Evolutionary conservation across 1,140 invertebrate genomes (phyloP), one percentile per base, ranked within the genome.

Genomic region (Solenopsis fugax): DNA sequence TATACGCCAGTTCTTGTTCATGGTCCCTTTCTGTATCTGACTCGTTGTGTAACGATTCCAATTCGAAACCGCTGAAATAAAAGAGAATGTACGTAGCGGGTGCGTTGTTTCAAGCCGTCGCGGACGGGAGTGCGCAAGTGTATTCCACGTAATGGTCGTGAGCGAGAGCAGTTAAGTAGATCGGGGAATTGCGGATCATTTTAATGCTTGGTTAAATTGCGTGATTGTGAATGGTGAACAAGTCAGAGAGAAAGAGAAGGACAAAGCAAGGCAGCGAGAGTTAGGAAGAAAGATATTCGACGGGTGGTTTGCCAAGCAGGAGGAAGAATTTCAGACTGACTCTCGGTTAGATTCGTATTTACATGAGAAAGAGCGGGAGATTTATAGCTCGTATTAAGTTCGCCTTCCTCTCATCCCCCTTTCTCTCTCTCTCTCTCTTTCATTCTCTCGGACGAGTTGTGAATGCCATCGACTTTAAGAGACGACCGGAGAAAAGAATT

Each of bases 131-230:
- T 60, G 76, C 60, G 82, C 75, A 77, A 73, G 60, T 69, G 75
- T 72, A 78, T 80, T 85, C 21, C 75, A 72, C 58, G 73, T 87
- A 80, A 89, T 90, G 78, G 77, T 78, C 77, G 76, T 86, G 81
- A 90, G 84, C 73, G 84, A 87, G 89, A 81, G 71, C 71, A 92
- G 89, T 93, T 92, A 92, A 93, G 91, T 92, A 93, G 91, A 93
- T 93, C 88, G 88, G 86, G 91, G 88, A 92, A 93, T 93, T 93
- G 88, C 91, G 90, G 90, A 93, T 93, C 89, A 92, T 92, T 93
- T 93, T 93, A 93, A 93, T 93, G 90, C 92, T 89, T 91, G 88
- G 92, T 92, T 93, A 92, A 93, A 94, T 93, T 93, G 88, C 87
- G 90, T 93, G 93, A 93, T 93, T 93, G 93, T 92, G 89, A 93